Conservation (phyloP, 2,113 vertebrate species). For the Myocastor coypus region DNA sequence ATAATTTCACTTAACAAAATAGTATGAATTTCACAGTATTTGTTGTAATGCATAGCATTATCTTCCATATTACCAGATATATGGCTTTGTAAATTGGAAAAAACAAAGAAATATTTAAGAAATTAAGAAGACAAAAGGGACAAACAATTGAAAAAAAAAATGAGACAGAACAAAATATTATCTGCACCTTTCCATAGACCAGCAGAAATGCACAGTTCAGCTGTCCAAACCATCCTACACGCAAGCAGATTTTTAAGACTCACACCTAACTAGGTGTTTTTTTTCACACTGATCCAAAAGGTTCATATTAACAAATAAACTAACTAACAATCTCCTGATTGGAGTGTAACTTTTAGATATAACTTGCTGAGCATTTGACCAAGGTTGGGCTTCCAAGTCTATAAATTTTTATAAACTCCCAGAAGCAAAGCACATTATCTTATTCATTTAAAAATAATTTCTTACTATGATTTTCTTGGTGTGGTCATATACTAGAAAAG, state of each 20-base stretch:
- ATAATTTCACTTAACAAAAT: too few relatives aligned
- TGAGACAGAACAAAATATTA: too few relatives aligned
- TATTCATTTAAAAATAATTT: slow-evolving; percentile 61
- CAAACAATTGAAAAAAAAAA: too few relatives aligned
- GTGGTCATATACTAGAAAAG: background rate
- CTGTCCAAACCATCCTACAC: too few relatives aligned
- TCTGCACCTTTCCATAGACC: too few relatives aligned
- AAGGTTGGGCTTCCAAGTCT: background rate
- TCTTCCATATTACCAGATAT: too few relatives aligned
- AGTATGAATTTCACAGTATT: too few relatives aligned
- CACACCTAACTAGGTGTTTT: background rate
- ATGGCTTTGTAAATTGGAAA: too few relatives aligned
- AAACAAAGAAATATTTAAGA: too few relatives aligned
- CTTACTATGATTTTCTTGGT: background rate
- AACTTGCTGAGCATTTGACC: background rate
- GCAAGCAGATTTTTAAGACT: background rate
- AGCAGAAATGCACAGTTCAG: too few relatives aligned
- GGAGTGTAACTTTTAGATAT: background rate
- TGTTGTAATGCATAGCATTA: too few relatives aligned
- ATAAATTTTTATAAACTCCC: background rate
- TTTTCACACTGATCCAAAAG: slow-evolving; percentile 7
- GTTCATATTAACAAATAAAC: background rate
- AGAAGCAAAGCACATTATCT: background rate
- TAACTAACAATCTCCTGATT: background rate
- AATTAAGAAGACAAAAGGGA: too few relatives aligned